Evolutionary conservation across 2,888 invertebrate genomes (phyloP).

Genomic region (Beris morrisii): DNA sequence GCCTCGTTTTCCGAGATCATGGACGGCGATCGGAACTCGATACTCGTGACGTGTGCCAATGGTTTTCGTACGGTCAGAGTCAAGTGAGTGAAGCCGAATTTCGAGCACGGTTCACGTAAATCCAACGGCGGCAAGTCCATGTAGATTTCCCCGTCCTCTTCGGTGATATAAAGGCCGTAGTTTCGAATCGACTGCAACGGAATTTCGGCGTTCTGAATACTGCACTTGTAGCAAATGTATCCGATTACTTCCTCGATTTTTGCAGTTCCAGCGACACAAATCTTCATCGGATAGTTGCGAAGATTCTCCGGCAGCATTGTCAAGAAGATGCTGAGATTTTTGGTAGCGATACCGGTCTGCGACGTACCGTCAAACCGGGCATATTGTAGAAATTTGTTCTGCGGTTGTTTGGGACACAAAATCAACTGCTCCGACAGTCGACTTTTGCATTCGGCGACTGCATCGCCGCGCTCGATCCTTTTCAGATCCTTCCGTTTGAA

Average conservation of each 20-base stretch:
- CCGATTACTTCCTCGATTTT: conserved; percentile 91
- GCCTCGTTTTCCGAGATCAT: conserved; percentile 58
- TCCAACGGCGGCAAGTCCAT: conserved; percentile 91
- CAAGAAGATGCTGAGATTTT: conserved; percentile 87
- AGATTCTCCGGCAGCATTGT: conserved; percentile 82
- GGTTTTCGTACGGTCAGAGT: conserved; percentile 77
- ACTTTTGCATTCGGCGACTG: conserved; percentile 57
- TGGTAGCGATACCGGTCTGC: conserved; percentile 75
- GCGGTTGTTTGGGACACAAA: conserved; percentile 73
- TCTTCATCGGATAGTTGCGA: conserved; percentile 79
- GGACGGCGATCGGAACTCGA: conserved; percentile 52
- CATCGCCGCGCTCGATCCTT: conserved; percentile 49
- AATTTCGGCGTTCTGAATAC: conserved; percentile 66
- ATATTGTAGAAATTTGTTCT: conserved; percentile 87
- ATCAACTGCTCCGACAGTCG: conserved; percentile 74
- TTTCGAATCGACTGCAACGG: conserved; percentile 65
- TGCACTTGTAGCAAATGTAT: conserved; percentile 83
- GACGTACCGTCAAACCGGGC: conserved; percentile 90
- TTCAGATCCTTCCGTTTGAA: conserved; percentile 30
- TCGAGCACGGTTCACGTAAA: conserved; percentile 83
- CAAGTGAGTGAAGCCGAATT: conserved; percentile 88
- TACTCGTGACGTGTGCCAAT: conserved; percentile 47
- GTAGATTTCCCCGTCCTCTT: conserved; percentile 95
- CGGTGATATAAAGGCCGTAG: conserved; percentile 91
- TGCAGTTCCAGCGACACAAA: conserved; percentile 79